A percentile compares a stretch with the other conserved stretches of the same genome.
Conservation (phyloP, 2,797 vertebrate genomes). For the Babyrousa celebensis region DNA sequence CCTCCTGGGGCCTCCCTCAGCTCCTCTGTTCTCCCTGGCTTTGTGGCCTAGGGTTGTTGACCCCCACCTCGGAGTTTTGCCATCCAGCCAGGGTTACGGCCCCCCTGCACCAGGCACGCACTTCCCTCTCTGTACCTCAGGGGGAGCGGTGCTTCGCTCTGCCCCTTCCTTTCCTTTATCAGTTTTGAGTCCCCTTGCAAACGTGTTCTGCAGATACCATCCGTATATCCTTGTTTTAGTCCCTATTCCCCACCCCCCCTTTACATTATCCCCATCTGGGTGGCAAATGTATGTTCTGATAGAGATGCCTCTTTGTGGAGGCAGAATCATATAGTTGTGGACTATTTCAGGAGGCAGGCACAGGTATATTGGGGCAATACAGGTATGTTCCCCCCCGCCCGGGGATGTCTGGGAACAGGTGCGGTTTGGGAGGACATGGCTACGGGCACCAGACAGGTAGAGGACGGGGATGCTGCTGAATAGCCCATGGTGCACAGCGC, state of each 20-base stretch:
- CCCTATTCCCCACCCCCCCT: neutral
- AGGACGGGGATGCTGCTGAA: neutral
- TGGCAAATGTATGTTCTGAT: fast-evolving
- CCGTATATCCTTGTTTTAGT: neutral
- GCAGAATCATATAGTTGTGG: neutral
- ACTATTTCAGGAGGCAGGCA: neutral
- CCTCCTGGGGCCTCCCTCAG: neutral
- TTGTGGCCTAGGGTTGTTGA: neutral
- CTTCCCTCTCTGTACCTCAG: fast-evolving
- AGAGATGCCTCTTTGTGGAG: neutral
- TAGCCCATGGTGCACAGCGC: neutral
- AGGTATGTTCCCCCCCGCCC: neutral
- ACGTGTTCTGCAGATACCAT: neutral
- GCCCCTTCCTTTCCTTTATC: neutral
- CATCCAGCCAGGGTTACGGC: fast-evolving
- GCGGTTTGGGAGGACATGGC: fast-evolving
- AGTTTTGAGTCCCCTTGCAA: neutral
- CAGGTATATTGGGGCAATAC: neutral
- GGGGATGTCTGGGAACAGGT: neutral
- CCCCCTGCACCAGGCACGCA: fast-evolving
- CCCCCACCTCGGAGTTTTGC: neutral
- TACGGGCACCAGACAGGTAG: neutral
- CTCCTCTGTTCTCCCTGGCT: neutral
- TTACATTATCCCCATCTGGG: neutral
- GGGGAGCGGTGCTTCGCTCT: fast-evolving